These are phyloP conservation scores for Neofelis nebulosa DNA, from an alignment of 2,113 vertebrate species.

Conservation along the genomic window DNA sequence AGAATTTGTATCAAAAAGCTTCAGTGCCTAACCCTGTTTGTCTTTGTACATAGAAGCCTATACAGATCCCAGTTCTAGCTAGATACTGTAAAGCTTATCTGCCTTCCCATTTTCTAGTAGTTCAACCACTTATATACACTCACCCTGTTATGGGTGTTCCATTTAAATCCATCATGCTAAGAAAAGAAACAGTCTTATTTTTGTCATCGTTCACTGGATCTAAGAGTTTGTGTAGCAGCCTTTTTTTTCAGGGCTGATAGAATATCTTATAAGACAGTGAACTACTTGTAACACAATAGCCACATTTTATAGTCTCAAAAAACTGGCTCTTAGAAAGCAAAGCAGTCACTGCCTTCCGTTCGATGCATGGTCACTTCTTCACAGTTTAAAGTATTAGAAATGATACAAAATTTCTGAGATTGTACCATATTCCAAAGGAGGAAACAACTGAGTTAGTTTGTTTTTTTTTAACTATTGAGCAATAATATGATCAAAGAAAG, in stretches of 20 bases:
- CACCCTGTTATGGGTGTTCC: background rate
- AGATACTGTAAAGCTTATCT: background rate
- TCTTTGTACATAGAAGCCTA: background rate
- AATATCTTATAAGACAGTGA: background rate
- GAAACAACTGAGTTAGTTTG: background rate
- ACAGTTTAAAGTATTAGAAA: background rate
- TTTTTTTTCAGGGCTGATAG: background rate
- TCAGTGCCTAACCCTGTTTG: constrained; percentile 20
- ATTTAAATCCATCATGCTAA: background rate
- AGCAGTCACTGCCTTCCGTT: background rate
- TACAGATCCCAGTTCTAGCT: background rate
- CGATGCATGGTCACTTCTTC: background rate
- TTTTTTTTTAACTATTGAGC: background rate
- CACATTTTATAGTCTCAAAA: background rate
- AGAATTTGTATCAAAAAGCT: constrained; percentile 33
- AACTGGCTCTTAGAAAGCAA: background rate
- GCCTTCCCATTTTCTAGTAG: background rate
- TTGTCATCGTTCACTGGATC: background rate
- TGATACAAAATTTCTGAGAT: background rate
- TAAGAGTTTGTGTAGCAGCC: background rate
- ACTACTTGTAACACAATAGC: background rate
- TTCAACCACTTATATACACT: background rate
- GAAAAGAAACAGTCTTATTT: background rate
- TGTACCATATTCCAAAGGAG: background rate
- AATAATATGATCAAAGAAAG: constrained; percentile 21